A percentile compares a stretch with the other conserved stretches of the same genome.
These are phyloP conservation scores for Drosophila asahinai DNA, from an alignment of 1,140 invertebrate species.

Conservation along the genomic window DNA sequence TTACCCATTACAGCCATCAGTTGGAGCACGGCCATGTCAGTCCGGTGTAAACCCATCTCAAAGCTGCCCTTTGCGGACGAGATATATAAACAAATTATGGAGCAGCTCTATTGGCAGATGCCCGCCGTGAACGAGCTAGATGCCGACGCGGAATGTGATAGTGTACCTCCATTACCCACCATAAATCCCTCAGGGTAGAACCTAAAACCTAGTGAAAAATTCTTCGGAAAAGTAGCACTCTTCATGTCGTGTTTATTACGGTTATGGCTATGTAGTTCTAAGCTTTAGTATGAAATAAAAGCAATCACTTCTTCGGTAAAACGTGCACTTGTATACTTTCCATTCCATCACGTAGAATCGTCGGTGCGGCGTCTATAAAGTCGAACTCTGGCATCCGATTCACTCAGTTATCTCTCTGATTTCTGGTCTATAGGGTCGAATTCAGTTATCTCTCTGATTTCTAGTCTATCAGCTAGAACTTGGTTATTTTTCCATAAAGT, in stretches of 20 bases:
- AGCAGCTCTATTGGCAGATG: slow-evolving; percentile 17
- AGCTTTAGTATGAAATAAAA: slow-evolving; percentile 49
- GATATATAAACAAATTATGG: too few species aligned
- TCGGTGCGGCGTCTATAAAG: slow-evolving; percentile 50
- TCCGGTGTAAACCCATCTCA: too few species aligned
- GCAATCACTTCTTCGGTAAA: slow-evolving; percentile 54
- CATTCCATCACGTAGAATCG: slow-evolving; percentile 70
- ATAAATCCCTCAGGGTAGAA: background rate
- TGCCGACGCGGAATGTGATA: slow-evolving; percentile 64
- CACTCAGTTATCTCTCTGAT: slow-evolving; percentile 34
- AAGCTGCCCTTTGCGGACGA: too few species aligned
- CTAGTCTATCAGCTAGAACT: background rate
- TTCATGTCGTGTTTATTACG: slow-evolving; percentile 25
- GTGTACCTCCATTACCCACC: slow-evolving; percentile 27
- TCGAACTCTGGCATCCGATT: slow-evolving; percentile 31
- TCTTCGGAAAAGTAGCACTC: background rate
- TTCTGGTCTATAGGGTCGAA: slow-evolving; percentile 2
- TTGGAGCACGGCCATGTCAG: slow-evolving; percentile 3
- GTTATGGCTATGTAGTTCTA: slow-evolving; percentile 59
- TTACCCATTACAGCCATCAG: slow-evolving; percentile 33
- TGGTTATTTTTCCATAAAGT: slow-evolving; percentile 7
- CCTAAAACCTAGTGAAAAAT: background rate
- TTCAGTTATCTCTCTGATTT: slow-evolving; percentile 27
- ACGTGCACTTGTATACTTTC: slow-evolving; percentile 65
- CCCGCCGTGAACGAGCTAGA: slow-evolving; percentile 52